Evolutionary conservation across 2,888 invertebrate species (phyloP), one percentile per base, ranked within the genome.

Genomic region (Sipha maydis): DNA sequence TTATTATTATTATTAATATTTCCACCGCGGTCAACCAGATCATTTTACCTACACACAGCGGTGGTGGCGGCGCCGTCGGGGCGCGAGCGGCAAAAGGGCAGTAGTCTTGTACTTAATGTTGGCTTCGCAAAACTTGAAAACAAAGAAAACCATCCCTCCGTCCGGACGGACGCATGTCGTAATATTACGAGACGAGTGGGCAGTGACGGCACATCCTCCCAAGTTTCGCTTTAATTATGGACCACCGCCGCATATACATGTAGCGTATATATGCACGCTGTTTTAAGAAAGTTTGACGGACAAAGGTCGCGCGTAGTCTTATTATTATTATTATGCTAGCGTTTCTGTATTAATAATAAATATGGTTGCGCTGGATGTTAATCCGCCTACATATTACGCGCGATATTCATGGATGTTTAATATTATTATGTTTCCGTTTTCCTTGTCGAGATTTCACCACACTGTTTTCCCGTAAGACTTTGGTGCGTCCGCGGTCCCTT

Each of bases 231-330:
- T 88, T 80, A 80, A 88, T 88, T 88, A 80, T 69, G 79, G 71
- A 80, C 80, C 77, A 38, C 76, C n/a, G 17, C 56, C 73, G 34
- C 69, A 25, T 73, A n/a, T 48, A 28, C 71, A 54, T 73, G n/a
- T 34, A 38, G 34, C 9, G 67, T 78, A 21, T 56, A 21, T 4
- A 28, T 11, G 31, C 1, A 1, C 34, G 73, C 28, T 56, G 86
- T 86, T 80, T 88, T 88, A 88, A 80, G 86, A 88, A 88, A 88
- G 75, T 88, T 88, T 88, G 80, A 88, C 80, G 86, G 86, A 88
- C 86, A 75, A 80, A 80, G 86, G 80, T 73, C 69, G 41, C 61
- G 41, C 84, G n/a, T 25, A 48, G 69, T 31, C 9, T 34, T 85
- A 14, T 61, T 61, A 56, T 56, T 56, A 21, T 34, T 85, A 38